Conservation (phyloP, 2,797 vertebrate species). For the Leontopithecus rosalia region DNA sequence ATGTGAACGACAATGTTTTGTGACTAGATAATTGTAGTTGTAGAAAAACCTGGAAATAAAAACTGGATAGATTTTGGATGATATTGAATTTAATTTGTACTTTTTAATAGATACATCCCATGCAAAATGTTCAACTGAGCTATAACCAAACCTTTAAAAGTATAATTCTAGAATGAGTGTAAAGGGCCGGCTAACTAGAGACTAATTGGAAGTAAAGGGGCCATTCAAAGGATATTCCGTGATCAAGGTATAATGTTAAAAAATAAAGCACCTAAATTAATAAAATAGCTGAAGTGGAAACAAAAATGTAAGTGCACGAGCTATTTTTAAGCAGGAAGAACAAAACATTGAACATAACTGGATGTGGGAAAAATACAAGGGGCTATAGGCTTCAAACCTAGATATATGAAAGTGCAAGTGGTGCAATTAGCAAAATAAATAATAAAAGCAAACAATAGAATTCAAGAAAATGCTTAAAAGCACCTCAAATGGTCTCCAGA, state of each 20-base stretch:
- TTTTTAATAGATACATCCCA: background rate
- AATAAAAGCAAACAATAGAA: too few species aligned
- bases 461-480: too few species aligned
- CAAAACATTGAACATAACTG: background rate
- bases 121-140: background rate
- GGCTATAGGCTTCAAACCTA: background rate
- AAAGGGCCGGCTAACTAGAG: background rate
- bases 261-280: background rate
- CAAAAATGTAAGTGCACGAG: background rate
- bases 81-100: background rate
- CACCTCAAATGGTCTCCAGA: too few species aligned
- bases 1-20: background rate
- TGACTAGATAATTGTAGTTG: background rate
- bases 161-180: background rate
- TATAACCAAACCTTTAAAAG: background rate
- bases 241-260: background rate
- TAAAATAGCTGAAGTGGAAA: background rate
- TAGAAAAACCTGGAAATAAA: background rate
- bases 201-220: background rate
- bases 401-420: background rate
- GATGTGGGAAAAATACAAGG: background rate
- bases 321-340: background rate
- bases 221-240: background rate
- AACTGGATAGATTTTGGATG: background rate
- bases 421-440: background rate